A percentile compares a stretch with the other conserved stretches of the same genome.
Evolutionary conservation across 2,113 vertebrate genomes (phyloP).

Genomic region (Orcinus orca): DNA sequence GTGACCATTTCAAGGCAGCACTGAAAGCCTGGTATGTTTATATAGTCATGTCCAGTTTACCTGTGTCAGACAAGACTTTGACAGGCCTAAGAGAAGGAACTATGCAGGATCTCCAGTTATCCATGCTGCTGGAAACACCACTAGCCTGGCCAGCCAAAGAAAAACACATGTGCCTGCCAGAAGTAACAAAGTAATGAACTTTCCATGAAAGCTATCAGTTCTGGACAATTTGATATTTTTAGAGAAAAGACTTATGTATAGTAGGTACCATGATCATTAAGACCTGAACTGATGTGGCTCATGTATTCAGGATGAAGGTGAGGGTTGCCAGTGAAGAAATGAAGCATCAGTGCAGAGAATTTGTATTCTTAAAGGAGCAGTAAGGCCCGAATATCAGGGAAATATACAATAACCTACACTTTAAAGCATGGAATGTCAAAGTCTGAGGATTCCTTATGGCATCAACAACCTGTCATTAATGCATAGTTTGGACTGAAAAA

Average conservation of each 20-base stretch:
- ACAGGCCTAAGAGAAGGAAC: conserved; percentile 38
- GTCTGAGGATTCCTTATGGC: background rate
- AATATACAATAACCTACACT: background rate
- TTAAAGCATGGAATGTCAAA: background rate
- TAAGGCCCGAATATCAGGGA: background rate
- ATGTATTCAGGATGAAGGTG: background rate
- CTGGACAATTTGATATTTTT: conserved; percentile 48
- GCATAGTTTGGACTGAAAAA: background rate
- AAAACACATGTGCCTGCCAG: conserved; percentile 61
- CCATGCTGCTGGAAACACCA: conserved; percentile 21
- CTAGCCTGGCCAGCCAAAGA: conserved; percentile 39
- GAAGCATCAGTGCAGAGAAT: background rate
- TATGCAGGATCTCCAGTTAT: background rate
- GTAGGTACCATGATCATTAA: background rate
- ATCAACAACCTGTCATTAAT: background rate
- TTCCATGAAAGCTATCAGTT: conserved; percentile 63
- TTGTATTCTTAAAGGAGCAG: background rate
- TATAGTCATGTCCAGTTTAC: conserved; percentile 60
- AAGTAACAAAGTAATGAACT: conserved; percentile 58
- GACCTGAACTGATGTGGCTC: background rate
- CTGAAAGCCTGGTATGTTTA: conserved; percentile 32
- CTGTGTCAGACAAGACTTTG: conserved; percentile 55
- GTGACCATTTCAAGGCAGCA: background rate
- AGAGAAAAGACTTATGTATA: conserved; percentile 43
- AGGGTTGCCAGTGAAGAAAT: background rate